These are phyloP conservation scores for Drosophila prolongata DNA, from an alignment of 2,888 invertebrate genomes.

Conservation along the genomic window DNA sequence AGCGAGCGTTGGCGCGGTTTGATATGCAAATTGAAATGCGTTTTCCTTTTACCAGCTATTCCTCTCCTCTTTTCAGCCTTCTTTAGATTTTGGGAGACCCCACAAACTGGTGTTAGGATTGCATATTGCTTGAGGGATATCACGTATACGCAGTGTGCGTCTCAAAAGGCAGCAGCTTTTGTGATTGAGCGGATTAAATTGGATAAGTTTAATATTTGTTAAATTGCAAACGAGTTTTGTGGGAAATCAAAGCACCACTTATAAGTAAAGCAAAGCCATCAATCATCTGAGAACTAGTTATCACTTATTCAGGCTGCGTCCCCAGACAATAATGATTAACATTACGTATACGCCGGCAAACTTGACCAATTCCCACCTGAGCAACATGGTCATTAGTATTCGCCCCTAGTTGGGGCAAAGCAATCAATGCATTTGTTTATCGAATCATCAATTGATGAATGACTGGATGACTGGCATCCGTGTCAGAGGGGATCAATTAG, in stretches of 20 bases:
- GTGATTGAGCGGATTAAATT: conserved; percentile 5
- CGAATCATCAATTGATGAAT: conserved; percentile 41
- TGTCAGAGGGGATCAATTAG: conserved; percentile 63
- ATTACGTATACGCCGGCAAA: conserved; percentile 37
- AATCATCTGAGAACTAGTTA: conserved; percentile 26
- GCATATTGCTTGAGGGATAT: conserved; percentile 3
- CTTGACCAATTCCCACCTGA: conserved; percentile 40
- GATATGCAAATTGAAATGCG: conserved; percentile 75
- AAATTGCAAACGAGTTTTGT: neutral
- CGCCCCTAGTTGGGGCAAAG: conserved; percentile 42
- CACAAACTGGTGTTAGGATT: neutral
- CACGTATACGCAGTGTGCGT: conserved; percentile 14
- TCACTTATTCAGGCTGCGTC: conserved; percentile 25
- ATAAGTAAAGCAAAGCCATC: conserved; percentile 4
- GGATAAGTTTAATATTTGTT: neutral
- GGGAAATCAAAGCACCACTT: conserved; percentile 4
- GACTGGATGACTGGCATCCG: conserved; percentile 47
- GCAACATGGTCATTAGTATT: conserved; percentile 25
- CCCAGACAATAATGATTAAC: conserved; percentile 19
- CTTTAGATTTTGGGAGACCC: neutral
- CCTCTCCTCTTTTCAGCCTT: neutral
- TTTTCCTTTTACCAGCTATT: conserved; percentile 31
- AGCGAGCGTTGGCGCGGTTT: conserved; percentile 22
- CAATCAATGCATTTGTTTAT: conserved; percentile 58
- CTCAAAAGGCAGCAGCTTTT: neutral